A percentile compares a stretch with the other conserved stretches of the same genome.
Evolutionary conservation across 2,113 vertebrate genomes (phyloP).

Genomic region (Prunella himalayana): DNA sequence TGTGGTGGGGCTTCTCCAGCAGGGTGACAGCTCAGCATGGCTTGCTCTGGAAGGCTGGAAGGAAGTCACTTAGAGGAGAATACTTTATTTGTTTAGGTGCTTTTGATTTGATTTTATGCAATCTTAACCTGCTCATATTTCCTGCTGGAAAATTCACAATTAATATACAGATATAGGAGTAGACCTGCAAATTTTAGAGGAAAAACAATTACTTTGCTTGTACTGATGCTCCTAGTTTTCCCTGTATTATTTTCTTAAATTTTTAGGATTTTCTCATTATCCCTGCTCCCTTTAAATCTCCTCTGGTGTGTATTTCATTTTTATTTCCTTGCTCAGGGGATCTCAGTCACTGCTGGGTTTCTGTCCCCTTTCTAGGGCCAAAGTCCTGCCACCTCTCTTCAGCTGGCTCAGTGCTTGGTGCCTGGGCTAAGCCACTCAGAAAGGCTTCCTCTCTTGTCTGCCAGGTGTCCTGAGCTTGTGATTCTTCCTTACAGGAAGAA

Average conservation of each 20-base stretch:
- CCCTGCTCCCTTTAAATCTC: background rate
- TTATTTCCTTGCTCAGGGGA: background rate
- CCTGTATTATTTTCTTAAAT: background rate
- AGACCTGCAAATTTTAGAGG: background rate
- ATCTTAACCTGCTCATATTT: background rate
- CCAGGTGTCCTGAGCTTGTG: background rate
- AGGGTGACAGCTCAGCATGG: background rate
- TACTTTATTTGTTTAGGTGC: background rate
- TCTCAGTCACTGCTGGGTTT: background rate
- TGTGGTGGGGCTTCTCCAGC: background rate
- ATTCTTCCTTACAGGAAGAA: background rate
- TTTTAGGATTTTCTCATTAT: background rate
- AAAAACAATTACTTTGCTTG: background rate
- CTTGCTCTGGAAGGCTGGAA: background rate
- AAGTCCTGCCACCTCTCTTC: background rate
- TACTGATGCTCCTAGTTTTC: background rate
- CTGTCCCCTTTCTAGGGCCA: background rate
- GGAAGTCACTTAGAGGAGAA: background rate
- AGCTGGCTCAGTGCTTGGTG: background rate
- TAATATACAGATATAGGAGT: background rate
- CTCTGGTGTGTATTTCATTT: background rate
- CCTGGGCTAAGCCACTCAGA: background rate
- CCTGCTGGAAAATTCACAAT: background rate
- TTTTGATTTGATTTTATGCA: background rate
- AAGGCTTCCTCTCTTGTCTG: background rate